phyloP scores from a whole-genome alignment of 2,113 vertebrate species.

The Condylura cristata region DNA sequence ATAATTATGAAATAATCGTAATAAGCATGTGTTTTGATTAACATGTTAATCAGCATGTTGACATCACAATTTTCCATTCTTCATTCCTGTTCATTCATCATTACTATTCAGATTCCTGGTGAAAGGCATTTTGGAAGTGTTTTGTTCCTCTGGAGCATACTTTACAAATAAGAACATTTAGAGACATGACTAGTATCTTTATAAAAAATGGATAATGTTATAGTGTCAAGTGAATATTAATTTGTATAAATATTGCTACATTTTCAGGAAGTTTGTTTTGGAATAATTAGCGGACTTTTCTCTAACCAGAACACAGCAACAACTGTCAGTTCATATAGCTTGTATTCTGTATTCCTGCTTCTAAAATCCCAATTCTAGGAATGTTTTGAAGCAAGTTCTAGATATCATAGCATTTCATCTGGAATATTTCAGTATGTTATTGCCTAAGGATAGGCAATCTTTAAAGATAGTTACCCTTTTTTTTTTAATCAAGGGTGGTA shows the following conservation, averaged over 20 bases:
- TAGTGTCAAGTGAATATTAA: background rate
- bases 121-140: background rate
- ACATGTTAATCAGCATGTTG: background rate
- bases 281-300: no score
- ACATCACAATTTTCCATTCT: conserved; percentile 20
- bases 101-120: background rate
- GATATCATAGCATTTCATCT: background rate
- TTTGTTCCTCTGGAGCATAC: background rate
- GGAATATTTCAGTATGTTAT: background rate
- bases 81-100: background rate
- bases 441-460: background rate
- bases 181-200: background rate
- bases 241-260: background rate
- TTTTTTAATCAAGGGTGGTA: background rate
- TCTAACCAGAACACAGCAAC: background rate
- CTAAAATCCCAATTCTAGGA: background rate
- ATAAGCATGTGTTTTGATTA: background rate
- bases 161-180: background rate
- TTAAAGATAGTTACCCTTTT: no score
- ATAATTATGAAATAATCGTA: background rate
- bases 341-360: background rate
- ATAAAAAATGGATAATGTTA: conserved; percentile 5
- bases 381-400: background rate
- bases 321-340: background rate
- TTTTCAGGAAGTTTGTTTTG: background rate